Conservation (phyloP, 2,888 invertebrate species). For the Prosapia bicincta region DNA sequence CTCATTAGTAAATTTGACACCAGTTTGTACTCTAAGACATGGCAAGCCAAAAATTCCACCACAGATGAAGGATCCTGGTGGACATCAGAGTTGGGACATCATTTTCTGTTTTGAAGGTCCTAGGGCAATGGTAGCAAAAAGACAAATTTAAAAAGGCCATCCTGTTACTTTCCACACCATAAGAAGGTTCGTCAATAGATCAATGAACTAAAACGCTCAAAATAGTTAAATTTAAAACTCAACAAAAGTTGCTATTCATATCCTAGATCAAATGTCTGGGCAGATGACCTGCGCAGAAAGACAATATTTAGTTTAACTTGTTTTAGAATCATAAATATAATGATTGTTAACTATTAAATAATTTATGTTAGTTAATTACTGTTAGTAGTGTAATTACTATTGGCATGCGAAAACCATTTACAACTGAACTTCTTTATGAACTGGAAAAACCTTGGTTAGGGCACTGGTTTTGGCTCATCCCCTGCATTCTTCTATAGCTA, state of each 20-base stretch:
- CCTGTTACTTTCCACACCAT: slow-evolving; percentile 5
- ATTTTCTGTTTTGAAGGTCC: not conserved
- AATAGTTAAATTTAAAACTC: slow-evolving; percentile 17
- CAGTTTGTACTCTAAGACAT: not conserved
- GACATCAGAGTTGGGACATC: slow-evolving; percentile 1
- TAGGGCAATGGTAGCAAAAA: slow-evolving; percentile 10
- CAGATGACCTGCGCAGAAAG: slow-evolving; percentile 12
- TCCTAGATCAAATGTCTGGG: slow-evolving; percentile 21
- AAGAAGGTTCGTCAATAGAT: not conserved
- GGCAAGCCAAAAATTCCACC: slow-evolving; percentile 8
- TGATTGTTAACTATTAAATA: too few relatives aligned
- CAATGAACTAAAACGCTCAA: not conserved
- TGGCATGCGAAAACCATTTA: not conserved
- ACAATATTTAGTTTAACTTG: slow-evolving; percentile 11
- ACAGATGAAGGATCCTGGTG: not conserved
- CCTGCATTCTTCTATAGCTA: too few relatives aligned
- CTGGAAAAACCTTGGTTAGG: not conserved
- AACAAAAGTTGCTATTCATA: slow-evolving; percentile 17
- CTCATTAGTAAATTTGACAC: not conserved
- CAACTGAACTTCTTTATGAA: not conserved
- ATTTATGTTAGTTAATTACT: not conserved
- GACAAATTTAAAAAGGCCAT: slow-evolving; percentile 10
- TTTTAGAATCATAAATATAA: not conserved
- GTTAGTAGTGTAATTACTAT: not conserved
- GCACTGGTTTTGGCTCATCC: too few relatives aligned